Conservation (phyloP, 2,888 invertebrate species). For the Chymomyza procnemis region DNA sequence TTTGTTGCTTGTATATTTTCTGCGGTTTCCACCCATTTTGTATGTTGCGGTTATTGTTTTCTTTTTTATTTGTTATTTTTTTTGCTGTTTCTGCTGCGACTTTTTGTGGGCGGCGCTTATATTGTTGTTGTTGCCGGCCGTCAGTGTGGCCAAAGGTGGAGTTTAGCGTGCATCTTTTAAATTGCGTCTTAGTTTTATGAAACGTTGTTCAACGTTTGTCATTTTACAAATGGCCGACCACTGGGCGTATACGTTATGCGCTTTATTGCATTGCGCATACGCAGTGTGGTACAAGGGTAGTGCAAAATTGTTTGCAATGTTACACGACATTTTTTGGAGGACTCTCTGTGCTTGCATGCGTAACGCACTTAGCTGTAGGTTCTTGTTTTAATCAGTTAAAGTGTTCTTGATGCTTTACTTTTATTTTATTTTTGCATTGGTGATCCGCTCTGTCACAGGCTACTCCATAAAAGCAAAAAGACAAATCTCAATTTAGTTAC, state of each 20-base stretch:
- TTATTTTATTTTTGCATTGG: too few species aligned
- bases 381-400: too few species aligned
- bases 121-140: neutral
- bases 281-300: slow-evolving; percentile 11
- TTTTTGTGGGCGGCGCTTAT: slow-evolving; percentile 59
- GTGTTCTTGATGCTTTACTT: too few species aligned
- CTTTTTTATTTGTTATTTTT: slow-evolving; percentile 35
- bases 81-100: slow-evolving; percentile 22
- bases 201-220: slow-evolving; percentile 11
- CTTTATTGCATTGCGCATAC: slow-evolving; percentile 42
- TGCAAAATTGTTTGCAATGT: too few species aligned
- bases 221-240: slow-evolving; percentile 35
- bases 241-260: slow-evolving; percentile 39
- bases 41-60: slow-evolving; percentile 16
- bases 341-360: too few species aligned
- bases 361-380: too few species aligned
- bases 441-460: too few species aligned
- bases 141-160: slow-evolving; percentile 32
- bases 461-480: too few species aligned
- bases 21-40: slow-evolving; percentile 16
- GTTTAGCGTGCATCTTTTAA: slow-evolving; percentile 18
- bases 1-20: slow-evolving; percentile 5
- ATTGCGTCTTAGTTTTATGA: slow-evolving; percentile 21
- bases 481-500: too few species aligned
- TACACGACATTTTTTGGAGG: too few species aligned